Conservation (phyloP, 2,888 invertebrate genomes). For the Orchesella flavescens region DNA sequence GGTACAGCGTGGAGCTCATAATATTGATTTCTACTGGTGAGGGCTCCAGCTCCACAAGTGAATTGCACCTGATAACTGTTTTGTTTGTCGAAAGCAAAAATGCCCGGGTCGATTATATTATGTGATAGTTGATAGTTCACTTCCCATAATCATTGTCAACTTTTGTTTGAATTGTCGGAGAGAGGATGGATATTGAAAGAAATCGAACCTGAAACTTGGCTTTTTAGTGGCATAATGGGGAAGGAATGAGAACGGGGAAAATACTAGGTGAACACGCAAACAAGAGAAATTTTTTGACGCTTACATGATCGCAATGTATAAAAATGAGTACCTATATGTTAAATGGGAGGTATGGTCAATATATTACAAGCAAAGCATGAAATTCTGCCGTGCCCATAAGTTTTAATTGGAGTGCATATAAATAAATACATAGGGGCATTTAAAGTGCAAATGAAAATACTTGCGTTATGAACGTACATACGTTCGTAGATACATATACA, state of each 20-base stretch:
- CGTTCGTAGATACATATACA: too few species aligned
- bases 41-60: constrained; percentile 9
- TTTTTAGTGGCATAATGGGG: background rate
- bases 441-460: too few species aligned
- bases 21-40: constrained; percentile 16
- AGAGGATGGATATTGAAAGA: constrained; percentile 12
- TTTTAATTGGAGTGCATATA: too few species aligned
- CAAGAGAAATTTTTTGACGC: too few species aligned
- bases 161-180: constrained; percentile 6
- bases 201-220: background rate
- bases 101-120: background rate
- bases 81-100: background rate
- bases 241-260: background rate
- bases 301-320: too few species aligned
- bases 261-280: background rate
- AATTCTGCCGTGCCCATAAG: too few species aligned
- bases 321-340: too few species aligned
- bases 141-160: background rate
- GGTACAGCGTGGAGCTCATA: background rate
- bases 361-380: too few species aligned
- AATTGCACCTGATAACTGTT: constrained; percentile 3
- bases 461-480: too few species aligned
- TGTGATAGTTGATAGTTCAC: too few species aligned
- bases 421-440: too few species aligned
- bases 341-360: too few species aligned